Evolutionary conservation across 1,140 invertebrate genomes (phyloP).

Genomic region (Ceratosolen fusciceps): DNA sequence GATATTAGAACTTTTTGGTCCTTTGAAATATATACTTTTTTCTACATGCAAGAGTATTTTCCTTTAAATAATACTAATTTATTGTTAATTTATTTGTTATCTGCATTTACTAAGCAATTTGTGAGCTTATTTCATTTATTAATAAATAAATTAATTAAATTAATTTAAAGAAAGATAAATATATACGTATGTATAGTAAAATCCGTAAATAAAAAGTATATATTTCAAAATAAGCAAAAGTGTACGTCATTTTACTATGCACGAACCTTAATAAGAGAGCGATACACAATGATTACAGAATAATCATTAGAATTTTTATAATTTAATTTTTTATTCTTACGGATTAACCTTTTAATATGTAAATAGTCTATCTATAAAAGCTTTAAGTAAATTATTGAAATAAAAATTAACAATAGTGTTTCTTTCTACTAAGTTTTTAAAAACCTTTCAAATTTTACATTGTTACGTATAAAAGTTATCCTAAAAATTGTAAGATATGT

Average conservation of each 20-base stretch:
- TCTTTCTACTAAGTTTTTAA: too few relatives aligned
- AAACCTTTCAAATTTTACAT: too few relatives aligned
- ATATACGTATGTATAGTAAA: too few relatives aligned
- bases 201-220: conserved; percentile 28
- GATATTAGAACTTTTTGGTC: conserved; percentile 2
- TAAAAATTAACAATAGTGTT: conserved; percentile 31
- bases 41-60: conserved; percentile 1
- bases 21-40: conserved; percentile 15
- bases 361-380: conserved; percentile 31
- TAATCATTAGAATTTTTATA: conserved; percentile 36
- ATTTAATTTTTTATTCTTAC: conserved; percentile 20
- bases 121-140: too few relatives aligned
- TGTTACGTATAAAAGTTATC: too few relatives aligned
- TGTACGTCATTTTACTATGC: conserved; percentile 48
- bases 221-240: conserved; percentile 14
- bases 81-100: neutral
- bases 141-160: too few relatives aligned
- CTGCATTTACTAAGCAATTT: too few relatives aligned
- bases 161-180: too few relatives aligned
- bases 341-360: conserved; percentile 30
- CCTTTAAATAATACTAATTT: neutral
- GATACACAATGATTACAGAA: conserved; percentile 54
- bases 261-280: conserved; percentile 57
- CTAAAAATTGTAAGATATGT: conserved; percentile 30
- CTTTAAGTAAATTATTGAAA: conserved; percentile 34